Base-by-base conservation (phyloP, 1,140 invertebrate species). In the Polyergus mexicanus region DNA sequence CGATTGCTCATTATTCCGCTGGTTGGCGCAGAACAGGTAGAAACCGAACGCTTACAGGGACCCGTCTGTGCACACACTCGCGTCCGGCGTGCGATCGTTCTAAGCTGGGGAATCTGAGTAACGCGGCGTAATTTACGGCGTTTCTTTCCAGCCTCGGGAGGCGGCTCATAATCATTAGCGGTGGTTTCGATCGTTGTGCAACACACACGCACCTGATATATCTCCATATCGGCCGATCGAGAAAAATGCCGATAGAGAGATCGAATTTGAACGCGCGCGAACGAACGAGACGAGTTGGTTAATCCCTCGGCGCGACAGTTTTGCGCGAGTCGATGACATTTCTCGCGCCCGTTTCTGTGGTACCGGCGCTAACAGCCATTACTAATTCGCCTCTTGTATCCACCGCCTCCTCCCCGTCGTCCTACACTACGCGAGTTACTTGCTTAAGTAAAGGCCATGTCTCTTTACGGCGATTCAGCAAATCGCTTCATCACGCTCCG, bases 311-410 rank as follows among this genome's bases (percentile, higher is more conserved):
- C 28, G 62, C 28, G 77, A 58, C 47, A 86, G 78, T 86, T 86
- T 86, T 84, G 25, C 85, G 35, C 85, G 68, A 54, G 56, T 86
- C 74, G 66, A 86, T 66, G 85, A 68, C 47, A 47, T 86, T 86
- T 86, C 85, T 86, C 84, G 78, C 85, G 78, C 78, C 78, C 56
- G 25, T 65, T 51, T 60, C 54, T 54, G n/a, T 66, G 47, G 25
- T 81, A 44, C 51, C 60, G 78, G 68, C 68, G 74, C 68, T 86
- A 86, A 86, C 78, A 84, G 60, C 66, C 78, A 68, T 86, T 60
- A 81, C 84, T 86, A 81, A 86, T 86, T 58, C 76, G 51, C 56
- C 38, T 38, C 63, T 60, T 44, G 84, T 80, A 44, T 68, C 60
- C 41, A 22, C 47, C 16, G 1, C 35, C 47, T 10, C 11, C 35